These are phyloP conservation scores for Dendrocopos noguchii DNA, from an alignment of 2,113 vertebrate species.

Conservation along the genomic window DNA sequence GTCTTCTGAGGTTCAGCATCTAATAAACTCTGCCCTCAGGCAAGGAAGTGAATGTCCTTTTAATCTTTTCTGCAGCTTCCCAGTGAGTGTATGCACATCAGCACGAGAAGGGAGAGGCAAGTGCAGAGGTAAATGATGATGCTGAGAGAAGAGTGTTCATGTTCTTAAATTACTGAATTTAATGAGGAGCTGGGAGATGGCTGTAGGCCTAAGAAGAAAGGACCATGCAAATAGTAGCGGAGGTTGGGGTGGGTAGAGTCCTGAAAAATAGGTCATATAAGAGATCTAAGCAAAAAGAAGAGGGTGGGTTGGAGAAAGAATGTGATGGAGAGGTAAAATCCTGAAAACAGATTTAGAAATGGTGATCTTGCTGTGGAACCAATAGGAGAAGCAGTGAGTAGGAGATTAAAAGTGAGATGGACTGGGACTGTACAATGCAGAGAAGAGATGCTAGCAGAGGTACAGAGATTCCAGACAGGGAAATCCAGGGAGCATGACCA, in stretches of 20 bases:
- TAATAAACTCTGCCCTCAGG: slow-evolving; percentile 10
- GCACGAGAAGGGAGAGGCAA: not conserved
- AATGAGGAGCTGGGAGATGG: not conserved
- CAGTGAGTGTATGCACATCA: not conserved
- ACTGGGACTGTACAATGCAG: not conserved
- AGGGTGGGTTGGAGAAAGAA: rapidly evolving
- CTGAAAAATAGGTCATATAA: not conserved
- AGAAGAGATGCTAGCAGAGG: not conserved
- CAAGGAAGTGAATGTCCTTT: not conserved
- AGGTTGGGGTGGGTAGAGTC: not conserved
- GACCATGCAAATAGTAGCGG: not conserved
- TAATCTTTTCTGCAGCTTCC: slow-evolving; percentile 22
- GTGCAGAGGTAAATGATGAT: not conserved
- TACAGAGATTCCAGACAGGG: not conserved
- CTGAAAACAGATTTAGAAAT: not conserved
- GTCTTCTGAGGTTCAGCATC: not conserved
- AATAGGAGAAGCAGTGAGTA: not conserved
- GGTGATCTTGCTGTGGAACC: not conserved
- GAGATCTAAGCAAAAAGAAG: not conserved
- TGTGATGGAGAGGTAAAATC: not conserved
- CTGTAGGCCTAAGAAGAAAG: not conserved
- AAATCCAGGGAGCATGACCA: not conserved
- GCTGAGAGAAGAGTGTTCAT: not conserved
- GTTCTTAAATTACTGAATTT: not conserved
- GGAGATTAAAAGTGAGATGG: not conserved